Conservation (phyloP, 2,888 invertebrate species). For the Eurytoma adleriae region DNA sequence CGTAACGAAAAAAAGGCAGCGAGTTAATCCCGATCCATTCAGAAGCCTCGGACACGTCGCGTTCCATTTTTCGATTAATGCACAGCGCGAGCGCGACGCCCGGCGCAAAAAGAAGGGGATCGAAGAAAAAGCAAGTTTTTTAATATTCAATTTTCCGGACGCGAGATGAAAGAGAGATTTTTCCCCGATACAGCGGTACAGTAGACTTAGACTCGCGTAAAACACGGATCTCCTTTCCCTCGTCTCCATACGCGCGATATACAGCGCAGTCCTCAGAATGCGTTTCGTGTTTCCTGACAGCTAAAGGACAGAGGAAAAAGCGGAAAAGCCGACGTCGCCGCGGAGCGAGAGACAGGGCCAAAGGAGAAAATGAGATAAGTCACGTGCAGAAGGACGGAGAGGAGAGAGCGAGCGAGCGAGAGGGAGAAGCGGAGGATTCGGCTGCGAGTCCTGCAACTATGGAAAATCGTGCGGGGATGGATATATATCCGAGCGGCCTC, state of each 20-base stretch:
- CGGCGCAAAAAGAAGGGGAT: too few relatives aligned
- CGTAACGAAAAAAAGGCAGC: background rate
- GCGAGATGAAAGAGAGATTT: constrained; percentile 49
- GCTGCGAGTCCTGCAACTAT: constrained; percentile 31
- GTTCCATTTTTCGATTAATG: constrained; percentile 45
- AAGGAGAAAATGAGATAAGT: constrained; percentile 53
- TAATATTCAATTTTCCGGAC: constrained; percentile 53
- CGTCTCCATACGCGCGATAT: constrained; percentile 4
- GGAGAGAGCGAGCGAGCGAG: constrained; percentile 17
- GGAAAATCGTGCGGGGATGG: constrained; percentile 48
- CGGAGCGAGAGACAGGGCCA: constrained; percentile 3
- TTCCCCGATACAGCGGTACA: constrained; percentile 42
- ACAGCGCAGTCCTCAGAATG: constrained; percentile 39
- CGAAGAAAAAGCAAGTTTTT: constrained; percentile 25
- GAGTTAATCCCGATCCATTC: constrained; percentile 7
- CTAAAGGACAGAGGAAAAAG: constrained; percentile 40
- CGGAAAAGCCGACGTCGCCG: constrained; percentile 31
- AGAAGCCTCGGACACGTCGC: background rate
- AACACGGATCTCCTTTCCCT: constrained; percentile 14
- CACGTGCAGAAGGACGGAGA: constrained; percentile 38
- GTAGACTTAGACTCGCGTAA: constrained; percentile 14
- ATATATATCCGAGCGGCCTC: too few relatives aligned
- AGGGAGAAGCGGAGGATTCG: constrained; percentile 17
- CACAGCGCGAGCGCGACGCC: background rate
- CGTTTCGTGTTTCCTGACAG: constrained; percentile 57